A percentile compares a stretch with the other conserved stretches of the same genome.
Evolutionary conservation across 2,888 invertebrate species (phyloP).

Genomic region (Laothoe populi): DNA sequence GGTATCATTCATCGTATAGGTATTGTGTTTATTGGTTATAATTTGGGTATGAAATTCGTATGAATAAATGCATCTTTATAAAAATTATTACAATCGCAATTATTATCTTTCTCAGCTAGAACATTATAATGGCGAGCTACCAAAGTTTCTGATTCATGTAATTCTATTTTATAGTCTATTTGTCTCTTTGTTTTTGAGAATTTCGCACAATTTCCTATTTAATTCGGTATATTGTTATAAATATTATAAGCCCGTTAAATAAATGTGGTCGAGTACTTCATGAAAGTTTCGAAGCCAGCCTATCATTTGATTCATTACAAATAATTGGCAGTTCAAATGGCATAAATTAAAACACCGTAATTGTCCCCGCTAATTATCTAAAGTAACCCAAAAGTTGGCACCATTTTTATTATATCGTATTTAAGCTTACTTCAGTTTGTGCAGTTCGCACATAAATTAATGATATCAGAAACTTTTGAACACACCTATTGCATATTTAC

Average conservation of each 20-base stretch:
- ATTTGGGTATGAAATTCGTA: slow-evolving; percentile 47
- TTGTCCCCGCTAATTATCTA: background rate
- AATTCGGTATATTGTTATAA: background rate
- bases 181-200: background rate
- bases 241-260: background rate
- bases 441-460: background rate
- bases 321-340: background rate
- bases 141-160: slow-evolving; percentile 45
- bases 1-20: slow-evolving; percentile 68
- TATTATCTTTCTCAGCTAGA: slow-evolving; percentile 57
- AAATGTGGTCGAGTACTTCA: background rate
- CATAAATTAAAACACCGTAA: too few relatives aligned
- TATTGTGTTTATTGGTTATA: slow-evolving; percentile 56
- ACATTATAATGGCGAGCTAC: slow-evolving; percentile 45
- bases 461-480: slow-evolving; percentile 45
- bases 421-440: too few relatives aligned
- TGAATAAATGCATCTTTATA: slow-evolving; percentile 45
- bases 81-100: slow-evolving; percentile 57
- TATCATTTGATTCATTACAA: too few relatives aligned
- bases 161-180: background rate
- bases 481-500: slow-evolving; percentile 61
- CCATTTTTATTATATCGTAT: background rate
- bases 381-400: slow-evolving; percentile 3
- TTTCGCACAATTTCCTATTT: background rate
- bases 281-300: background rate